phyloP scores from a whole-genome alignment of 2,113 vertebrate species.

The Pandion haliaetus region DNA sequence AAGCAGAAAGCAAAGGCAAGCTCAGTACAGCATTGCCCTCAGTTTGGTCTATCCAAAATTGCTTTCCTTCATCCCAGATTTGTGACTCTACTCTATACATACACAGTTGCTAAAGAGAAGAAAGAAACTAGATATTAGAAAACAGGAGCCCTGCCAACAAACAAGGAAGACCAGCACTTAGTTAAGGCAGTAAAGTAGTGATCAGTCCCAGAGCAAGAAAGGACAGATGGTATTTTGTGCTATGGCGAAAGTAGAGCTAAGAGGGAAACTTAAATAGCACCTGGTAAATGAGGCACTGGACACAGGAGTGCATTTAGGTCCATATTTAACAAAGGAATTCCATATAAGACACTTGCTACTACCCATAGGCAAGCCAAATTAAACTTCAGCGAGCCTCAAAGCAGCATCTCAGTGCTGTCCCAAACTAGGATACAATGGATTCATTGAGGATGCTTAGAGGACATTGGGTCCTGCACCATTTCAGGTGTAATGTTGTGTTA shows the following conservation, averaged over 20 bases:
- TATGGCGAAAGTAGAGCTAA: background rate
- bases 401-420: background rate
- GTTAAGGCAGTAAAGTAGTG: background rate
- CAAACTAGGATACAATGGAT: background rate
- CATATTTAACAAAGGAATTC: background rate
- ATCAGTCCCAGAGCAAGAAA: background rate
- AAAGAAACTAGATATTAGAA: background rate
- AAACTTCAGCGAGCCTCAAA: background rate
- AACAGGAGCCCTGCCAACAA: background rate
- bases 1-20: background rate
- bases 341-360: background rate
- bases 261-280: background rate
- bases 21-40: background rate
- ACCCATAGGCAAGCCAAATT: background rate
- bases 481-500: background rate
- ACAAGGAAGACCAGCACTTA: background rate
- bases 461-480: background rate
- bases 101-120: background rate
- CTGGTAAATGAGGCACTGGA: background rate
- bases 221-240: background rate
- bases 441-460: background rate
- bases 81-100: background rate
- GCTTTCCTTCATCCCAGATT: background rate
- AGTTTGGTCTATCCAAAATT: background rate
- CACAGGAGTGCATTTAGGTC: background rate